Base-by-base conservation (phyloP, 2,888 invertebrate species). In the Aporophyla lueneburgensis region DNA sequence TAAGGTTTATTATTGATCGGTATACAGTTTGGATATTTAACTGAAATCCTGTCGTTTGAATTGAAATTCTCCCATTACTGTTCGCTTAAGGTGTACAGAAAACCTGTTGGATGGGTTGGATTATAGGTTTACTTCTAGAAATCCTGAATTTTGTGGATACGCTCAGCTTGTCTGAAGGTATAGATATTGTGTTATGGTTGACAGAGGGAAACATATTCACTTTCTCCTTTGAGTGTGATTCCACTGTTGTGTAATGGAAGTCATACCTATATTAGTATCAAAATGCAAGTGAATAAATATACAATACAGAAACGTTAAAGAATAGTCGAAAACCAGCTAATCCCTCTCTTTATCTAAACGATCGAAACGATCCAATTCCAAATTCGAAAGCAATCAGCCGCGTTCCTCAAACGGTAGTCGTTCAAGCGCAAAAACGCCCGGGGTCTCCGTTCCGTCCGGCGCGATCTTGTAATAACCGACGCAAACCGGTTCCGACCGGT, bases 401-500 rank as follows among this genome's bases (percentile, higher is more conserved):
- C 76, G 81, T 84, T 85, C 79, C 83, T 88, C 84, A 82, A 87
- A 87, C 86, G 81, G 74, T 84, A 78, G 73, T 78, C 83, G 74
- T 80, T 84, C 86, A 86, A 86, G 87, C 86, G 87, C 87, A 88
- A 91, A 89, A 89, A 88, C 86, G 86, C 80, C 84, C 59, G 79
- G 81, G 84, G 86, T 88, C 86, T 86, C 81, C 79, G 76, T 72
- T 74, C 74, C 78, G 81, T 83, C 83, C 84, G 86, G 86, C 81
- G 82, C 80, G 80, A 89, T 88, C 87, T 84, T 87, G 89, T 88
- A 89, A 89, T 90, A 90, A 90, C 88, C 85, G 87, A 85, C 77
- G 76, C 86, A 87, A 86, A 88, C 87, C 86, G 87, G 90, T 89
- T 90, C 86, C 87, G 81, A 86, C 89, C 85, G 84, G 92, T 91